A percentile compares a stretch with the other conserved stretches of the same genome.
These are phyloP conservation scores for Exephanes ischioxanthus DNA, from an alignment of 2,888 invertebrate species.

Conservation along the genomic window DNA sequence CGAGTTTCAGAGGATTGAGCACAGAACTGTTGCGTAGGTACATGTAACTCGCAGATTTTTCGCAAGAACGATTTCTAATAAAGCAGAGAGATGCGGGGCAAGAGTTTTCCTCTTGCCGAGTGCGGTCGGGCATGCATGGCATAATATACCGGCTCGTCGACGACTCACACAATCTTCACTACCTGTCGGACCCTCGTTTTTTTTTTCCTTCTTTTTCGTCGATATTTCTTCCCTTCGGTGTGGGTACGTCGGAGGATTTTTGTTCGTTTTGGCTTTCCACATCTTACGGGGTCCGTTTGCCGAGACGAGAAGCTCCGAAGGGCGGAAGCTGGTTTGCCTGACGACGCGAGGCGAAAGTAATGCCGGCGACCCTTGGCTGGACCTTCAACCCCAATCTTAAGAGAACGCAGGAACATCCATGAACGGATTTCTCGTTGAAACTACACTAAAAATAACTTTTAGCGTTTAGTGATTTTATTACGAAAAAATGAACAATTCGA, in stretches of 20 bases:
- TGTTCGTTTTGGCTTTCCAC: constrained; percentile 74
- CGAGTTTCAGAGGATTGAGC: neutral
- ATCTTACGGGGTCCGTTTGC: constrained; percentile 79
- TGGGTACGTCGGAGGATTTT: constrained; percentile 45
- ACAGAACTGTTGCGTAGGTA: constrained; percentile 41
- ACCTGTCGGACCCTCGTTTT: constrained; percentile 79
- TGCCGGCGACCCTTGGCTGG: constrained; percentile 57
- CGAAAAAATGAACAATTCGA: neutral
- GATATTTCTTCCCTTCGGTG: constrained; percentile 69
- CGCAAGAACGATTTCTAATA: constrained; percentile 60
- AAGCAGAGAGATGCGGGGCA: constrained; percentile 49
- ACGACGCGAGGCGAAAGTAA: constrained; percentile 75
- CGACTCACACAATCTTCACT: constrained; percentile 72
- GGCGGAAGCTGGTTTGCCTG: constrained; percentile 48
- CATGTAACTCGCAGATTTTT: constrained; percentile 58
- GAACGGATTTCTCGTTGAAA: constrained; percentile 62
- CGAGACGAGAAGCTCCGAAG: constrained; percentile 64
- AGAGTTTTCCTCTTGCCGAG: constrained; percentile 37
- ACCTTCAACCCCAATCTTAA: constrained; percentile 50
- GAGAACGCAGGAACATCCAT: constrained; percentile 41
- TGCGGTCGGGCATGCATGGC: constrained; percentile 43
- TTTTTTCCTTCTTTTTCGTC: constrained; percentile 73
- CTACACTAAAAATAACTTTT: constrained; percentile 14
- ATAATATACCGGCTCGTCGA: constrained; percentile 53
- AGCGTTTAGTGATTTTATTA: neutral